phyloP scores from a whole-genome alignment of 2,888 invertebrate species.

The Ferdinandea cuprea region DNA sequence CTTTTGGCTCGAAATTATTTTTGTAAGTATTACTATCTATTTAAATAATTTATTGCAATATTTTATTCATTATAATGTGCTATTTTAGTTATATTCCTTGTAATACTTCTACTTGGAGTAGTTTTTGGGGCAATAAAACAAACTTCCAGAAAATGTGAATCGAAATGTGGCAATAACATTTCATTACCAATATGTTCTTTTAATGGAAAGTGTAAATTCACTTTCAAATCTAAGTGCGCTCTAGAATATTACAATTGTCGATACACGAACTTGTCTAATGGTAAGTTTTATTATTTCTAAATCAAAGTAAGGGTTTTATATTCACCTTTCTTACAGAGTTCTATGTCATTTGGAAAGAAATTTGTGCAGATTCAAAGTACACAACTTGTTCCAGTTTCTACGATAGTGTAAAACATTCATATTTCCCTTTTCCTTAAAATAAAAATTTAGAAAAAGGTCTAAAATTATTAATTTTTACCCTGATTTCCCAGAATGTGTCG shows the following conservation, averaged over 20 bases:
- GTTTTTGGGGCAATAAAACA: not conserved
- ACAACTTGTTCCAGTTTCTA: slow-evolving; percentile 1
- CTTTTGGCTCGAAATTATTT: not conserved
- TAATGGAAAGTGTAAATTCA: slow-evolving; percentile 46
- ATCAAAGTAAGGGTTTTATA: not conserved
- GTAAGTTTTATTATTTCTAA: slow-evolving; percentile 9
- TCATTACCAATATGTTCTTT: slow-evolving; percentile 6
- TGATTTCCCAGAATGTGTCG: too few relatives aligned
- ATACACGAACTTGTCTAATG: slow-evolving; percentile 8
- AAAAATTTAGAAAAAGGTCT: not conserved
- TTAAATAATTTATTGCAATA: too few relatives aligned
- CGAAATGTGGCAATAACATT: slow-evolving; percentile 11
- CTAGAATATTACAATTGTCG: slow-evolving; percentile 47
- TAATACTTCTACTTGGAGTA: not conserved
- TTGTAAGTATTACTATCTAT: not conserved
- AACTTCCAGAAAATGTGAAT: not conserved
- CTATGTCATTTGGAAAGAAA: not conserved
- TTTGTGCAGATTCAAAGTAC: not conserved
- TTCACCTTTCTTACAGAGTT: not conserved
- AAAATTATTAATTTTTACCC: too few relatives aligned
- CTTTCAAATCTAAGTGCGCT: slow-evolving; percentile 38
- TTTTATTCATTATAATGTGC: not conserved
- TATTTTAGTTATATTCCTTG: not conserved
- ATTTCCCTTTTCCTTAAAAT: not conserved
- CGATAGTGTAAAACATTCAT: not conserved